Base-by-base conservation (phyloP, 2,888 invertebrate genomes). In the Electrophaes corylata region DNA sequence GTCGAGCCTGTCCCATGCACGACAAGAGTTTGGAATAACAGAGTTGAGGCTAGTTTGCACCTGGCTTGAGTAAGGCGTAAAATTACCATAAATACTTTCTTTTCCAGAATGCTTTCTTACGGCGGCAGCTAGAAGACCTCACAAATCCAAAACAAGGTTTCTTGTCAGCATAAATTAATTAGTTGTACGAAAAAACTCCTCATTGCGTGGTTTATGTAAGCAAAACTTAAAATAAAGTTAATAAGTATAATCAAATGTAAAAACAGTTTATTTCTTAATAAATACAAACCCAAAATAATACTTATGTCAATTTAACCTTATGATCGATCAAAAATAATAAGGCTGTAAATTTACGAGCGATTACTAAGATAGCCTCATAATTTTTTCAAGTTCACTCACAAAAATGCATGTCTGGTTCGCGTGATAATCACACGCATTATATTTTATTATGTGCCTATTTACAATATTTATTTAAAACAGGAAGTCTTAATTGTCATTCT, bases 51-150 rank as follows among this genome's bases (percentile, higher is more conserved):
- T n/a, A n/a, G n/a, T n/a, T n/a, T n/a, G n/a, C n/a, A n/a, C n/a
- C n/a, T n/a, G n/a, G n/a, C n/a, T n/a, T n/a, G n/a, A n/a, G n/a
- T n/a, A n/a, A n/a, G n/a, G n/a, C n/a, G 10, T 3, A 10, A 10
- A 33, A 33, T 33, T 3, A 12, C 33, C 5, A 4, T 41, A 8
- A 4, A 11, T 39, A 18, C 8, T 14, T 51, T 52, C 66, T 10
- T 51, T 57, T 86, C 54, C 82, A 88, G 87, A 86, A 87, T 65
- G 67, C 79, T 14, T 76, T 71, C 50, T 65, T 91, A 59, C 81
- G 79, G 3, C 82, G 79, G 6, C 88, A 81, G 12, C 57, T 91
- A 26, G 79, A 86, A 33, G 86, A 88, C n/a, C 45, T 84, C 0
- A 76, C 76, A 10, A 79, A 72, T 59, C 65, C 70, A 11, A 79